Percentiles rank a stretch among this genome's conserved stretches.
Evolutionary conservation across 2,797 vertebrate species (phyloP).

Genomic region (Etheostoma perlongum): DNA sequence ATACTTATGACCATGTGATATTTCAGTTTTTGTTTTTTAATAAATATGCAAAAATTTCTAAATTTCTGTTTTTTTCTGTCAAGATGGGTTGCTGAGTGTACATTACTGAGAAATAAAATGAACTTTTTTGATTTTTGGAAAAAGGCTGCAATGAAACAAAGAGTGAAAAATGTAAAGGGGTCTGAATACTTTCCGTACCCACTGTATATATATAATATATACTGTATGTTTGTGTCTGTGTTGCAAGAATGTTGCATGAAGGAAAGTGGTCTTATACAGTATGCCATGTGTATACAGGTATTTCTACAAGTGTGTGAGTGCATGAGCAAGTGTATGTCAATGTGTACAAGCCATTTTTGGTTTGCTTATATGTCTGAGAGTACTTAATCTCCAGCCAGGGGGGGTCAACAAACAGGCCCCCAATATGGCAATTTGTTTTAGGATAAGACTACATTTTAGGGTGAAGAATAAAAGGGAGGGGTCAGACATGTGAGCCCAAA

Average conservation of each 20-base stretch:
- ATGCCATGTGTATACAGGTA: background rate
- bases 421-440: background rate
- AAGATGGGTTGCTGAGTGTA: too few relatives aligned
- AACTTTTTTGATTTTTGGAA: too few relatives aligned
- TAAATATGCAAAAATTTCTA: too few relatives aligned
- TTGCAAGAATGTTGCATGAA: slow-evolving; percentile 7
- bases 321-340: background rate
- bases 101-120: too few relatives aligned
- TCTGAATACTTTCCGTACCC: too few relatives aligned
- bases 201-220: too few relatives aligned
- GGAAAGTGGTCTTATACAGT: background rate
- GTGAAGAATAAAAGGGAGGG: background rate
- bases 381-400: background rate
- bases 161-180: too few relatives aligned
- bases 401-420: slow-evolving; percentile 1
- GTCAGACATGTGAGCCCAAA: background rate
- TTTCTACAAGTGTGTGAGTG: background rate
- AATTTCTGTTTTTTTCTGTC: too few relatives aligned
- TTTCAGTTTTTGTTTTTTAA: too few relatives aligned
- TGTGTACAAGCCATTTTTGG: background rate
- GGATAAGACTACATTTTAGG: background rate
- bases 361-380: background rate
- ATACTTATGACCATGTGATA: too few relatives aligned
- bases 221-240: background rate
- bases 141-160: too few relatives aligned